Percentiles rank a stretch among this genome's conserved stretches.
Evolutionary conservation across 2,113 vertebrate genomes (phyloP).

Genomic region (Cyprinodon brontotheroides): DNA sequence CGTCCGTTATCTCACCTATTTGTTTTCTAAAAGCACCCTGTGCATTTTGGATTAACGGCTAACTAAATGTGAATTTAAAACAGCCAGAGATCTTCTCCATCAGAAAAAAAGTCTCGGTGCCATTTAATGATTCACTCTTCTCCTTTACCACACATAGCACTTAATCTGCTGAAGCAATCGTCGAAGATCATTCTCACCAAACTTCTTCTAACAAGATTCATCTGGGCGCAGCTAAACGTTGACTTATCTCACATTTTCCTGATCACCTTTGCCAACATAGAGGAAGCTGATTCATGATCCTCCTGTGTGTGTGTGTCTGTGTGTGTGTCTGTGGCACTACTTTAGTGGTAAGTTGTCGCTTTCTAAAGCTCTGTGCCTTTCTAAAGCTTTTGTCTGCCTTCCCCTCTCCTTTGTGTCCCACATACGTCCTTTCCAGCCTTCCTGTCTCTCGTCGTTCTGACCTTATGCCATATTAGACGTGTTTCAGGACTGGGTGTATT

Average conservation of each 20-base stretch:
- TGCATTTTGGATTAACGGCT: conserved; percentile 61
- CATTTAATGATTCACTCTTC: conserved; percentile 58
- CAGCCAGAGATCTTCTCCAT: conserved; percentile 43
- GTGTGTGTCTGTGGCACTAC: conserved; percentile 51
- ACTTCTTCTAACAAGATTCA: conserved; percentile 19
- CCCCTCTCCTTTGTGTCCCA: conserved; percentile 33
- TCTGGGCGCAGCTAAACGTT: conserved; percentile 22
- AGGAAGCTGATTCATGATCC: conserved; percentile 39
- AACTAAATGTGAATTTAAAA: conserved; percentile 63
- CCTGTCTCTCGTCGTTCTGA: conserved; percentile 45
- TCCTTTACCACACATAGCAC: conserved; percentile 48
- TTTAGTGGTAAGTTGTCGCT: conserved; percentile 59
- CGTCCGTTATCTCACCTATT: conserved; percentile 16
- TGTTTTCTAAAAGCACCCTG: conserved; percentile 43
- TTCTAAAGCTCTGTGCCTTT: conserved; percentile 82
- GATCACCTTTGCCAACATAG: conserved; percentile 54
- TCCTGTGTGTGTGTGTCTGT: conserved; percentile 28
- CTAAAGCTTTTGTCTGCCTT: conserved; percentile 69
- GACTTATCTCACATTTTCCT: conserved; percentile 16
- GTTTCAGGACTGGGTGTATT: conserved; percentile 22
- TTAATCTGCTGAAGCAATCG: conserved; percentile 62
- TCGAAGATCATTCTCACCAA: conserved; percentile 21
- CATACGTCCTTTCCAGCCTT: conserved; percentile 23
- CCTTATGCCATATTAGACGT: conserved; percentile 58
- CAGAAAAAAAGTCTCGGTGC: conserved; percentile 56